Percentiles rank a stretch among this genome's conserved stretches.
phyloP scores from a whole-genome alignment of 2,113 vertebrate species.

The Calyptomena viridis region DNA sequence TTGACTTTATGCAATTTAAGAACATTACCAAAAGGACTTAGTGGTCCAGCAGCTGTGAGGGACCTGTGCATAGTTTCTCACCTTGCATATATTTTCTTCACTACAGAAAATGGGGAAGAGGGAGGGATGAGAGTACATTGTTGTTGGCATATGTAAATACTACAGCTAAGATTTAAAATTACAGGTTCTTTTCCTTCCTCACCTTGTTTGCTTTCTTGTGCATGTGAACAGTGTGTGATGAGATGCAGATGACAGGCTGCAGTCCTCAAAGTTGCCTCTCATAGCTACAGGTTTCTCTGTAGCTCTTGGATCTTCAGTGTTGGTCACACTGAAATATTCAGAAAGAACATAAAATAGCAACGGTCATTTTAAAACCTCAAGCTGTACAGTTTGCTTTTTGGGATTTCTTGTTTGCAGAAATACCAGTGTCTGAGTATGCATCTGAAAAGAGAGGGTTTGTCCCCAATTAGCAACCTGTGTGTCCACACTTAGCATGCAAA shows the following conservation, averaged over 20 bases:
- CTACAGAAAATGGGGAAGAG: background rate
- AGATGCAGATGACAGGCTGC: background rate
- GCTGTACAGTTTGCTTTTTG: background rate
- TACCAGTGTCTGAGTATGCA: background rate
- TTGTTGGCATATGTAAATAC: background rate
- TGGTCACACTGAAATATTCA: background rate
- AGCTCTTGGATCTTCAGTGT: background rate
- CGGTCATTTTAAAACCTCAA: background rate
- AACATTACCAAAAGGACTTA: background rate
- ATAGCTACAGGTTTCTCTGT: background rate
- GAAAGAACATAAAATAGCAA: background rate
- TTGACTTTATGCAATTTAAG: background rate
- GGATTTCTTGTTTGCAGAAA: background rate
- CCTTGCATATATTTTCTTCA: background rate
- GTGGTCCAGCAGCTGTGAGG: background rate
- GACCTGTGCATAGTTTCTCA: background rate
- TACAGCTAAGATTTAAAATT: background rate
- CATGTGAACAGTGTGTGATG: background rate
- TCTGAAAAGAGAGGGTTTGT: background rate
- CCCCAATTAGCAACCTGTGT: background rate
- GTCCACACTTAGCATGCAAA: background rate
- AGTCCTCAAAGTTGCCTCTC: background rate
- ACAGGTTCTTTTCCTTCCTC: background rate
- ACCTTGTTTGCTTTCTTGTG: background rate
- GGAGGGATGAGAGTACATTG: background rate